Evolutionary conservation across 2,888 invertebrate species (phyloP).

Genomic region (Barypeithes pellucidus): DNA sequence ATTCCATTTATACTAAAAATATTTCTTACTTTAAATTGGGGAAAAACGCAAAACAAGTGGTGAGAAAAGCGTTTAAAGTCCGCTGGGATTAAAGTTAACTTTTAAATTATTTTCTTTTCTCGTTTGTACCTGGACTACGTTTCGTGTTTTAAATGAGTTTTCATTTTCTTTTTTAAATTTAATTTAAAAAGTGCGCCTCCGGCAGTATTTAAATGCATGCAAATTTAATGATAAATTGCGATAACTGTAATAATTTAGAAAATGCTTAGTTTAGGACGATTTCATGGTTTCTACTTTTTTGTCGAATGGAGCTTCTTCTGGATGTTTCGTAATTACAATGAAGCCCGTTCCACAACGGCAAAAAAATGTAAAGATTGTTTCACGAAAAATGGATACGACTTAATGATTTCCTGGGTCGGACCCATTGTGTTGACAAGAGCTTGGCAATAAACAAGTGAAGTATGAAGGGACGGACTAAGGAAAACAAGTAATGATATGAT

Average conservation of each 20-base stretch:
- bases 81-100: constrained; percentile 44
- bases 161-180: constrained; percentile 47
- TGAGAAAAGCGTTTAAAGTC: constrained; percentile 42
- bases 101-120: constrained; percentile 46
- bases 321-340: no score
- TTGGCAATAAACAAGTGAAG: no score
- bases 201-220: constrained; percentile 46
- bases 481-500: no score
- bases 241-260: constrained; percentile 38
- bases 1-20: background rate
- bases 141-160: constrained; percentile 45
- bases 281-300: background rate
- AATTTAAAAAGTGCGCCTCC: constrained; percentile 46
- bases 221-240: constrained; percentile 44
- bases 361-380: no score
- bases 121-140: constrained; percentile 37
- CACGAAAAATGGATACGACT: no score
- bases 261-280: background rate
- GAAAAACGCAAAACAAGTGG: constrained; percentile 18
- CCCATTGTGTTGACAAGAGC: no score
- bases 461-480: no score
- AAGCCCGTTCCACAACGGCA: no score
- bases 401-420: no score
- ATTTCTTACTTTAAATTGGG: constrained; percentile 10
- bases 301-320: background rate